Evolutionary conservation across 2,797 vertebrate species (phyloP).

Genomic region (Eulemur mongoz): DNA sequence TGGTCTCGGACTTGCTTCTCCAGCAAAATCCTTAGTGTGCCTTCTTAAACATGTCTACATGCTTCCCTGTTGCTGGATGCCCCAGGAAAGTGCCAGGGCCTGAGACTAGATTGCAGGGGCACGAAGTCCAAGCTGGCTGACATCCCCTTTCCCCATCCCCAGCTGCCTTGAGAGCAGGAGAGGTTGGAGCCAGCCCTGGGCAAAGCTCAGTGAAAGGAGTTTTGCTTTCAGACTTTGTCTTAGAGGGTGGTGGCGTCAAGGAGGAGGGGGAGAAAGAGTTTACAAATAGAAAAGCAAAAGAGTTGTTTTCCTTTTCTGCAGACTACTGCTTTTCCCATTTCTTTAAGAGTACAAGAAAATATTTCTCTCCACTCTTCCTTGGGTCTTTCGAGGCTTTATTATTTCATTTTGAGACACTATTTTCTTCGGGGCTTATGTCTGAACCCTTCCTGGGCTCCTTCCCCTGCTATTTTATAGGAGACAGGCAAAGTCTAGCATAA

Average conservation of each 20-base stretch:
- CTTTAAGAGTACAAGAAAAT: neutral
- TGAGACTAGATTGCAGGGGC: neutral
- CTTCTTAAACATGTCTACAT: neutral
- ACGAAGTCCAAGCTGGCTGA: neutral
- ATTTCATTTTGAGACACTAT: neutral
- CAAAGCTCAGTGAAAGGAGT: neutral
- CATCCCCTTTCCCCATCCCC: fast-evolving
- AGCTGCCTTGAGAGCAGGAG: no score
- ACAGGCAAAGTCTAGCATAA: conserved; percentile 26
- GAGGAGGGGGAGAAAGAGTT: neutral
- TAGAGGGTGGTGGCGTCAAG: neutral
- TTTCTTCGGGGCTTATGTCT: conserved; percentile 9
- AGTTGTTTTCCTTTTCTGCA: neutral
- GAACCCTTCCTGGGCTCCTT: neutral
- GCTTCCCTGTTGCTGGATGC: neutral
- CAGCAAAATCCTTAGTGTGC: neutral
- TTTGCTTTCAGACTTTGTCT: neutral
- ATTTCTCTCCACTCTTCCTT: neutral
- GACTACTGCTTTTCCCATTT: neutral
- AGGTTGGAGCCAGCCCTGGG: neutral
- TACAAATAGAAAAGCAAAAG: neutral
- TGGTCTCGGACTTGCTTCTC: neutral
- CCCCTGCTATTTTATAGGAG: conserved; percentile 1
- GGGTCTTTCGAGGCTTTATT: neutral
- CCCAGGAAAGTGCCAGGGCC: neutral